A percentile compares a stretch with the other conserved stretches of the same genome.
Conservation (phyloP, 2,888 invertebrate species). For the Palloptera scutellata region DNA sequence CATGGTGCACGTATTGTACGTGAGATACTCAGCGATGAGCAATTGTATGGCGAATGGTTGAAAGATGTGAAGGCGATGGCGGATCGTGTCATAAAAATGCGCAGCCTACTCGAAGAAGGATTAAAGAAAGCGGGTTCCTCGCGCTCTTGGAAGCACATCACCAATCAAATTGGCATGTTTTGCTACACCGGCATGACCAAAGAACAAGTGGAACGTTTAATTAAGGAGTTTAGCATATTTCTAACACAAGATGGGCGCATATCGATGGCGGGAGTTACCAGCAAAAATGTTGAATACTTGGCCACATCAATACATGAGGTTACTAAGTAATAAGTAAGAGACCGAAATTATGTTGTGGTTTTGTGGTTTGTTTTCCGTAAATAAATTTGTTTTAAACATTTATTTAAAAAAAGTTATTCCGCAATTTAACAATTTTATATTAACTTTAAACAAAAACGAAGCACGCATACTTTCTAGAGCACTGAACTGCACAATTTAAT, state of each 20-base stretch:
- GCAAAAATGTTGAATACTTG: conserved; percentile 92
- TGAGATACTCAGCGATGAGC: conserved; percentile 79
- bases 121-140: conserved; percentile 84
- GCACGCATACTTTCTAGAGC: not conserved
- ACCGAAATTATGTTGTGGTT: not conserved
- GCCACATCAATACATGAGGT: conserved; percentile 93
- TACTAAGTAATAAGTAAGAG: conserved; percentile 66
- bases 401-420: not conserved
- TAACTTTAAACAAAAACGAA: too few species aligned
- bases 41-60: conserved; percentile 78
- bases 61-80: conserved; percentile 96
- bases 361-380: not conserved
- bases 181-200: conserved; percentile 94
- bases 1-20: conserved; percentile 89
- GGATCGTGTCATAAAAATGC: conserved; percentile 92
- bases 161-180: conserved; percentile 99
- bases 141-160: conserved; percentile 90
- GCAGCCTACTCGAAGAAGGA: conserved; percentile 77
- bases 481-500: not conserved
- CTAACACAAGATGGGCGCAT: conserved; percentile 97
- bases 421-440: not conserved
- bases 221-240: conserved; percentile 90
- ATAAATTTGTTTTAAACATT: not conserved
- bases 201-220: conserved; percentile 86
- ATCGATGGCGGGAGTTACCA: conserved; percentile 94